These are phyloP conservation scores for Percopsis omiscomaycus DNA, from an alignment of 2,797 vertebrate species.

Conservation along the genomic window DNA sequence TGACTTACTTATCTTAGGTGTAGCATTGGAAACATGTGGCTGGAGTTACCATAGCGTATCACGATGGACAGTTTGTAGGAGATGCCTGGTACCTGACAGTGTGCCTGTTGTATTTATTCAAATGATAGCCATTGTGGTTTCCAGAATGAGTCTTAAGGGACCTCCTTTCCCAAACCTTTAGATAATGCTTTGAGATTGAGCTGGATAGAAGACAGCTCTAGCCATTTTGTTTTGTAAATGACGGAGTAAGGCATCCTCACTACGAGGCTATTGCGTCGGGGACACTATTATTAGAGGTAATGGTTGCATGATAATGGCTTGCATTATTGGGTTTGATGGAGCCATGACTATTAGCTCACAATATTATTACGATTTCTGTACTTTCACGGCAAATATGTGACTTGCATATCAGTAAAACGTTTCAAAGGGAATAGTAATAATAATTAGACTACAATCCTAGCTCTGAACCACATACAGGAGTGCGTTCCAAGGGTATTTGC, in stretches of 20 bases:
- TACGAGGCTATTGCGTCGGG: conserved; percentile 30
- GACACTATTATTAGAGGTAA: conserved; percentile 50
- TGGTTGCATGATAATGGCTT: conserved; percentile 63
- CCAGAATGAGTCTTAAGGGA: conserved; percentile 43
- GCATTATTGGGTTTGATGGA: conserved; percentile 46
- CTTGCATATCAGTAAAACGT: neutral
- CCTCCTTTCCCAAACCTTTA: conserved; percentile 29
- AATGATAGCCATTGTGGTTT: conserved; percentile 33
- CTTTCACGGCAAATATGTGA: neutral
- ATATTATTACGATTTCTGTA: conserved; percentile 7
- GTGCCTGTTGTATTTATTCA: conserved; percentile 49
- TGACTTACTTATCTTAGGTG: conserved; percentile 12
- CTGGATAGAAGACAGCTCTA: neutral
- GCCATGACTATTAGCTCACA: conserved; percentile 25
- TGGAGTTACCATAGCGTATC: neutral
- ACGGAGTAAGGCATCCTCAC: conserved; percentile 39
- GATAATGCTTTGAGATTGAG: conserved; percentile 33
- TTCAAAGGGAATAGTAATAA: conserved; percentile 11
- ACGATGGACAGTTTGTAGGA: conserved; percentile 26
- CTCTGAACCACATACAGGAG: conserved; percentile 10
- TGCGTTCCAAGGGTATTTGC: conserved; percentile 15
- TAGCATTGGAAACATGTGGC: too few relatives aligned
- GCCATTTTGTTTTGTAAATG: conserved; percentile 30
- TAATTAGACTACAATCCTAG: conserved; percentile 21
- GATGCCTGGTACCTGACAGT: conserved; percentile 29